Evolutionary conservation across 2,888 invertebrate genomes (phyloP).

Genomic region (Arenicola marina): DNA sequence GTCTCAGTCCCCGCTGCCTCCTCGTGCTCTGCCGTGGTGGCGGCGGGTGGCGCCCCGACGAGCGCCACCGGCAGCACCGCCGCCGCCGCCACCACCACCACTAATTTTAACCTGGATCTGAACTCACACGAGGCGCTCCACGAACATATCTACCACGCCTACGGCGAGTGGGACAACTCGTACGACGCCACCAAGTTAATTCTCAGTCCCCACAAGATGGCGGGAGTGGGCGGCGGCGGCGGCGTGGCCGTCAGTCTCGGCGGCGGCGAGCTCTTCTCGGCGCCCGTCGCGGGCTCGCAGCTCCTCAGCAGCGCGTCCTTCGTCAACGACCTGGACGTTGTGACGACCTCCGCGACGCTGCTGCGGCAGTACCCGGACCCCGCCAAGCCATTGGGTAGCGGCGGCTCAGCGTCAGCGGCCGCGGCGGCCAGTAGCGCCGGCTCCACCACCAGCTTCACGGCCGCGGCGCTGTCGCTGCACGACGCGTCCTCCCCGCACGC

Average conservation of each 20-base stretch:
- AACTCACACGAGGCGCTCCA: constrained; percentile 47
- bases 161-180: constrained; percentile 55
- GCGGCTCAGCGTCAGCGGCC: not conserved
- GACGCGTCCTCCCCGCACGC: not conserved
- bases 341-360: constrained; percentile 23
- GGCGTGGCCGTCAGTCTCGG: too few relatives aligned
- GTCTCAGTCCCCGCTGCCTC: too few relatives aligned
- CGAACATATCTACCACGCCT: constrained; percentile 55
- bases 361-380: not conserved
- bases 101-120: constrained; percentile 45
- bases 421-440: not conserved
- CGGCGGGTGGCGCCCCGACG: not conserved
- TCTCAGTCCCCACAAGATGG: constrained; percentile 38
- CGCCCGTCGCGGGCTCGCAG: constrained; percentile 45
- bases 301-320: constrained; percentile 25
- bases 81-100: not conserved
- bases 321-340: constrained; percentile 14
- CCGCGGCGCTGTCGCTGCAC: not conserved
- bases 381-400: not conserved
- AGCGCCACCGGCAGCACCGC: not conserved
- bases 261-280: constrained; percentile 38
- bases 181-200: constrained; percentile 45
- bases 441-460: not conserved
- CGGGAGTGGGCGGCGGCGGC: constrained; percentile 42
- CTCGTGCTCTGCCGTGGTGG: not conserved